A percentile compares a stretch with the other conserved stretches of the same genome.
phyloP scores from a whole-genome alignment of 2,113 vertebrate genomes.

The Ciconia boyciana region DNA sequence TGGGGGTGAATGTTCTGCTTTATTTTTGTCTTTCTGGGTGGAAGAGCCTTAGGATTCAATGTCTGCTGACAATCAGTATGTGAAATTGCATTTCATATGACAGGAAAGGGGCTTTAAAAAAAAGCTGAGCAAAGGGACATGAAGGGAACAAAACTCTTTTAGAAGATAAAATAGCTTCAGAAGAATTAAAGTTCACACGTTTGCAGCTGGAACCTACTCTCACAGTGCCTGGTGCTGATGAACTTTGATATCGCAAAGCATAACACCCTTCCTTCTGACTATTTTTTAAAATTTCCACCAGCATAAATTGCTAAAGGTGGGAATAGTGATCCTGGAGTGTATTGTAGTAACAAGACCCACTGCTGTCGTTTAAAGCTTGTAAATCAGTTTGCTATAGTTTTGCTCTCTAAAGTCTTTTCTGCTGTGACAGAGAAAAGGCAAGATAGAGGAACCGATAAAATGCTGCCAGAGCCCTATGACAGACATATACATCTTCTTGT shows the following conservation, averaged over 20 bases:
- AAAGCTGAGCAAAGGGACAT: background rate
- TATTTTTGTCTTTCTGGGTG: constrained; percentile 17
- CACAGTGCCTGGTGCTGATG: background rate
- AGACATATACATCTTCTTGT: background rate
- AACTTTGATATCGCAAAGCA: constrained; percentile 9
- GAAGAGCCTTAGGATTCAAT: constrained; percentile 21
- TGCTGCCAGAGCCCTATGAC: background rate
- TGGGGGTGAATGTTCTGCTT: background rate
- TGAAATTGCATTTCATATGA: constrained; percentile 37
- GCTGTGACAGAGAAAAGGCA: constrained; percentile 7
- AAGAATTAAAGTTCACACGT: background rate
- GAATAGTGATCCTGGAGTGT: background rate
- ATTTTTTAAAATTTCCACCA: background rate
- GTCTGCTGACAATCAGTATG: background rate
- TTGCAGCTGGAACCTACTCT: background rate
- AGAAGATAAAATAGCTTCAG: constrained; percentile 35
- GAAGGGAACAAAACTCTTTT: constrained; percentile 29
- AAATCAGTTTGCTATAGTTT: background rate
- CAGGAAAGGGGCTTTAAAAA: background rate
- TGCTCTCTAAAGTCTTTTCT: background rate
- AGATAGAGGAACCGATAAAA: background rate
- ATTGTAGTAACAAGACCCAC: background rate
- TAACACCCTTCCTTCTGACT: background rate
- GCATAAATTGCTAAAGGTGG: background rate
- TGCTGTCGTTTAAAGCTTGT: background rate